phyloP scores from a whole-genome alignment of 2,797 vertebrate genomes.

The Eurystomus glaucurus region DNA sequence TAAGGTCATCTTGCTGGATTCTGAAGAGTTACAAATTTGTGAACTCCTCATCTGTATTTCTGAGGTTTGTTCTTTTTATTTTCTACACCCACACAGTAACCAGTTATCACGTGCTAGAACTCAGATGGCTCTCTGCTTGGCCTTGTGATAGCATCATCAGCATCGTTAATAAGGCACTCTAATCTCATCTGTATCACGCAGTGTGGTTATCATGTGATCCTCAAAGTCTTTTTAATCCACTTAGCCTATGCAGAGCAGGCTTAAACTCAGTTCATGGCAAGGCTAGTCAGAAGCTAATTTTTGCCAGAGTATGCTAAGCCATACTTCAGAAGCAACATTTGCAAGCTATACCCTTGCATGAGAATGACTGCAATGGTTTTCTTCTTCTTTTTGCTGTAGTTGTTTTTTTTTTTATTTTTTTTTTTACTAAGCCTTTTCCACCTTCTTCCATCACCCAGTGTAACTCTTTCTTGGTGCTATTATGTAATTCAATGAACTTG shows the following conservation, averaged over 20 bases:
- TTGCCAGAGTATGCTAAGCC: neutral
- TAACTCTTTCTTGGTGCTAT: too few species aligned
- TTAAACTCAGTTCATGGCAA: neutral
- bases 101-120: neutral
- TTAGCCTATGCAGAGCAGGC: fast-evolving
- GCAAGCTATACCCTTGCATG: fast-evolving
- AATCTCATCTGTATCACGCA: neutral
- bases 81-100: neutral
- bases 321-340: neutral
- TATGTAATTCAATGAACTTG: too few species aligned
- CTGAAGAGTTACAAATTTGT: neutral
- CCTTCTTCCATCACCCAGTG: too few species aligned
- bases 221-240: neutral
- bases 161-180: neutral
- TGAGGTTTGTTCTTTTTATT: neutral
- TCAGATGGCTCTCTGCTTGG: neutral
- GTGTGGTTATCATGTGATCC: neutral
- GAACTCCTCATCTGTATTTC: neutral
- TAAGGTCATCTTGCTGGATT: neutral
- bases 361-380: neutral
- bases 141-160: neutral
- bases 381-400: too few species aligned
- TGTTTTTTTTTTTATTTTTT: too few species aligned
- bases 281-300: neutral
- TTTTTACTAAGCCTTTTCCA: too few species aligned